Conservation (phyloP, 2,797 vertebrate species). For the Caiman crocodilus region DNA sequence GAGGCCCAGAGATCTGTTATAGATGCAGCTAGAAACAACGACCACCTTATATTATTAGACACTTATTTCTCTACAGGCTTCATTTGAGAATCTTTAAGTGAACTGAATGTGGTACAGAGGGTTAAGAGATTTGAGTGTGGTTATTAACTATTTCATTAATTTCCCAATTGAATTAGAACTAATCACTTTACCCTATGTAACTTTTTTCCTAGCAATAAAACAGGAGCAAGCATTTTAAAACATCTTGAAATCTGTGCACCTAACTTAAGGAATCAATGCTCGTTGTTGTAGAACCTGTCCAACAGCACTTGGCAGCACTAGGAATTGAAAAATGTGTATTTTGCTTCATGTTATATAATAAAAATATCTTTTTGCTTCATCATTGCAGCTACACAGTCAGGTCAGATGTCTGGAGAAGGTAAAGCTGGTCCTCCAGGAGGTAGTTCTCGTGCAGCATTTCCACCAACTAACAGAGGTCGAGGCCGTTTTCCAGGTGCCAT, state of each 20-base stretch:
- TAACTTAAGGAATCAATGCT: not conserved
- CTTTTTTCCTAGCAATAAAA: not conserved
- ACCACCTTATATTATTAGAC: not conserved
- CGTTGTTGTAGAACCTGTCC: not conserved
- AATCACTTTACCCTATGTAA: not conserved
- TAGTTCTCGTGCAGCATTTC: slow-evolving; percentile 91
- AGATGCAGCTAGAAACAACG: not conserved
- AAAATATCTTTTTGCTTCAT: not conserved
- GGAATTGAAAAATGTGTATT: not conserved
- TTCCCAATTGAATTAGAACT: no score
- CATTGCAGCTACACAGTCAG: slow-evolving; percentile 91
- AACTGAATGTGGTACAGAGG: not conserved
- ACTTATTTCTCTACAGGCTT: not conserved
- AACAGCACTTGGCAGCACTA: rapidly evolving
- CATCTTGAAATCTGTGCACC: not conserved
- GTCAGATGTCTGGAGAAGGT: slow-evolving; percentile 99
- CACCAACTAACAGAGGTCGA: slow-evolving; percentile 92
- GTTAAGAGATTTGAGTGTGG: not conserved
- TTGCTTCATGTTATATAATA: not conserved
- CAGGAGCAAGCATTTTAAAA: not conserved
- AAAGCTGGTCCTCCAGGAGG: slow-evolving; percentile 97
- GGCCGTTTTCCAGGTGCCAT: slow-evolving; percentile 95
- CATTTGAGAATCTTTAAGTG: not conserved
- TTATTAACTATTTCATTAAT: not conserved
- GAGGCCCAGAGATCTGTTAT: not conserved